phyloP scores from a whole-genome alignment of 2,113 vertebrate species.

The Delphinapterus leucas region DNA sequence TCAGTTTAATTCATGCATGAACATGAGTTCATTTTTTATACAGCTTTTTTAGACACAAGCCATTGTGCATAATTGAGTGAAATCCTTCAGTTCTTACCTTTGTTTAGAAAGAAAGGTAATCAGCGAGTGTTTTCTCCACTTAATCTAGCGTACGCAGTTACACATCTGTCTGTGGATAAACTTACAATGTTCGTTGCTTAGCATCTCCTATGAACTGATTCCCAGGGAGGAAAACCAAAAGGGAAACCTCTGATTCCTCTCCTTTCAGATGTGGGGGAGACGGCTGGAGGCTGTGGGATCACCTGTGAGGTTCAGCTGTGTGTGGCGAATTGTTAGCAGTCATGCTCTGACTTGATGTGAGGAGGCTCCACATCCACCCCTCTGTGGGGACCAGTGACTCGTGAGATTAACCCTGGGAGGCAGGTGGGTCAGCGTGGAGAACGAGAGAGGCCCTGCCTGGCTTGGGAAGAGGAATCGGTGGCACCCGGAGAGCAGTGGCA shows the following conservation, averaged over 20 bases:
- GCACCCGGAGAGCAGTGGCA: neutral
- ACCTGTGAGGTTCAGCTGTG: neutral
- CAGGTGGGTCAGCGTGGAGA: neutral
- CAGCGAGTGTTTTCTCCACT: neutral
- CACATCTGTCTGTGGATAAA: constrained; percentile 1
- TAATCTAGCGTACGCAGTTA: neutral
- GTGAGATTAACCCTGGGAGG: neutral
- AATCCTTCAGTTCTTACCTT: constrained; percentile 8
- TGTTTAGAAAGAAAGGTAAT: constrained; percentile 16
- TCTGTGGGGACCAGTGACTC: neutral
- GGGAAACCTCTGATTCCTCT: neutral
- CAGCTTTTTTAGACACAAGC: constrained; percentile 29
- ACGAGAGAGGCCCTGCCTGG: neutral
- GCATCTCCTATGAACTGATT: neutral
- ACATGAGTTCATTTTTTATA: neutral
- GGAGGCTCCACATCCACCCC: neutral
- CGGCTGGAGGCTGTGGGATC: neutral
- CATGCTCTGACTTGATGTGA: neutral
- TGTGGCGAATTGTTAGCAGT: neutral
- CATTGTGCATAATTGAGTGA: constrained; percentile 33
- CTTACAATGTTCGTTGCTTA: neutral
- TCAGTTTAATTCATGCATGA: neutral
- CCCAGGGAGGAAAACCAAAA: neutral
- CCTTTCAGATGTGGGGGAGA: neutral
- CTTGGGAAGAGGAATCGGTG: neutral